These are phyloP conservation scores for Actias luna DNA, from an alignment of 2,888 invertebrate species.

Conservation along the genomic window DNA sequence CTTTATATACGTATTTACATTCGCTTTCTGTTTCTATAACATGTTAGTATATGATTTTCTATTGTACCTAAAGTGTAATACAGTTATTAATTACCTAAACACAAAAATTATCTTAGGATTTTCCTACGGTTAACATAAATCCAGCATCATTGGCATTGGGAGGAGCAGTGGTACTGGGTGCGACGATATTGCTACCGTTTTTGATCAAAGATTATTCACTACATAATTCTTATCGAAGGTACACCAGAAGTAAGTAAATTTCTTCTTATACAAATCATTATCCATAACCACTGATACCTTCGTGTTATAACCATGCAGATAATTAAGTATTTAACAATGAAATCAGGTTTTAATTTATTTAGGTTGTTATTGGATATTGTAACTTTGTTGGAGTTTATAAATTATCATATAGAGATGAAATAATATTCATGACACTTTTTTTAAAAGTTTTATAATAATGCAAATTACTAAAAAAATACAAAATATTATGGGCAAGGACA, in stretches of 20 bases:
- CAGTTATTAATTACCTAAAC: neutral
- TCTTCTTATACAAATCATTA: neutral
- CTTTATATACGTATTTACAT: too few relatives aligned
- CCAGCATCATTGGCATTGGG: slow-evolving; percentile 82
- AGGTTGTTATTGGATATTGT: too few relatives aligned
- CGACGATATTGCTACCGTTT: slow-evolving; percentile 80
- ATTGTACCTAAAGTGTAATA: neutral
- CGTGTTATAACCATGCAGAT: neutral
- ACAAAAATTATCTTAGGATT: slow-evolving; percentile 50
- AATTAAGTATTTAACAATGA: too few relatives aligned
- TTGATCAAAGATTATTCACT: slow-evolving; percentile 49
- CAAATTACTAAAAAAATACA: neutral
- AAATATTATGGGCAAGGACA: slow-evolving; percentile 29
- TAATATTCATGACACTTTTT: neutral
- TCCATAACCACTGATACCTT: neutral
- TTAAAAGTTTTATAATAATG: neutral
- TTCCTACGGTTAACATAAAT: slow-evolving; percentile 83
- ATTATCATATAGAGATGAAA: neutral
- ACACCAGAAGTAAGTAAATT: slow-evolving; percentile 57
- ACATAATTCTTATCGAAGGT: slow-evolving; percentile 28
- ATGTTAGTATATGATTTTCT: too few relatives aligned
- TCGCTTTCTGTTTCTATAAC: too few relatives aligned
- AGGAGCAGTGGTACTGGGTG: slow-evolving; percentile 79
- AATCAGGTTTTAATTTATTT: too few relatives aligned
- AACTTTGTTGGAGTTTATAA: neutral